Evolutionary conservation across 2,797 vertebrate species (phyloP), one percentile per base, ranked within the genome.

Genomic region (Phalanger gymnotis): DNA sequence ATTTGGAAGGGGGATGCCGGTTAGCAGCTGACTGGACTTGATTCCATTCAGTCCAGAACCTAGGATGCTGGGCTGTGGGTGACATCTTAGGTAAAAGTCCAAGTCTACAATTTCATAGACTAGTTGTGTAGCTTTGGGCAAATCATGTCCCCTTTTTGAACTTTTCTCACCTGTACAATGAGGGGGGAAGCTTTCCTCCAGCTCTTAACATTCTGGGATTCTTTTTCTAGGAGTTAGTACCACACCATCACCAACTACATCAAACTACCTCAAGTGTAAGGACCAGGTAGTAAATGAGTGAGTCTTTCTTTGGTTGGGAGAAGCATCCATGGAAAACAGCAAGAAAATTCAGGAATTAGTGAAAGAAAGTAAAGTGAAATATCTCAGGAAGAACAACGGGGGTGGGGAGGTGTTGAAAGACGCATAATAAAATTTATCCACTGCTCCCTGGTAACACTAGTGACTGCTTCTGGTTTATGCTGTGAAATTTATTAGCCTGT

Each of bases 341-440:
- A 97, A 97, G 96, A 97, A 96, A 98, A 97, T 98, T 94, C 87
- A 97, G 95, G 34, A 95, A 98, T 96, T 98, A 97, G 97, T 51
- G 47, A 97, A 3, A 7, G 90, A 30, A 53, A 66, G 95, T 93
- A 94, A 56, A 94, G 54, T 51, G 53, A 93, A 53, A 93, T 10
- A 87, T 53, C 16, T 53, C 6, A 25, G 93, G 92, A 89, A 94
- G 28, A 91, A 96, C 2, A 47, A 56, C 0, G 0, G 40, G 73
- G 0, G 3, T 0, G 0, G 0, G 22, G 55, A 34, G 28, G 5
- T 3, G 28, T 52, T 92, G 94, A 94, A 97, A 97, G 81, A 61
- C 1, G 9, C n/a, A 6, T 95, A 94, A 91, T n/a, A 95, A 87
- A 90, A 96, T 34, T 90, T 2, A 52, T 34, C 95, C 90, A 1